A percentile compares a stretch with the other conserved stretches of the same genome.
Conservation (phyloP, 2,888 invertebrate species). For the Acanthosepion lycidas region DNA sequence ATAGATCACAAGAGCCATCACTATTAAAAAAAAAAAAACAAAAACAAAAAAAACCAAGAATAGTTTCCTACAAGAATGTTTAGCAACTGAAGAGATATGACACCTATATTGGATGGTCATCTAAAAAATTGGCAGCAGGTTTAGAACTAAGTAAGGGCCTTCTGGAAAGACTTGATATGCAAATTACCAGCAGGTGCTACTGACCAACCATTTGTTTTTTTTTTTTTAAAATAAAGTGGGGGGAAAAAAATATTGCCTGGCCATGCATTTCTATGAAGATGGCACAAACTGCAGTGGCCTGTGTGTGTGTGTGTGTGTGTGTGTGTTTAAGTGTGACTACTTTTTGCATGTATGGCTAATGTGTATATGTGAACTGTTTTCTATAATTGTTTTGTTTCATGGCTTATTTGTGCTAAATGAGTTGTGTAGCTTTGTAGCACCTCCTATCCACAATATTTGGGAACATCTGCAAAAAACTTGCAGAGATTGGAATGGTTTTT, state of each 20-base stretch:
- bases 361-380: not conserved
- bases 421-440: slow-evolving; percentile 38
- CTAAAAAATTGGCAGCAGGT: not conserved
- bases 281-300: not conserved
- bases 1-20: slow-evolving; percentile 33
- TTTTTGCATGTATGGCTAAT: not conserved
- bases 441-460: slow-evolving; percentile 46
- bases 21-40: not conserved
- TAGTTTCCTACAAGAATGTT: not conserved
- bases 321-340: too few species aligned
- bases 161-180: slow-evolving; percentile 47
- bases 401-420: not conserved
- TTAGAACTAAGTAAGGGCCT: not conserved
- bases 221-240: not conserved
- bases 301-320: not conserved
- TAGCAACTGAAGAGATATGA: not conserved
- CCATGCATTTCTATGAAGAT: not conserved
- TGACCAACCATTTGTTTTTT: not conserved
- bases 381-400: not conserved
- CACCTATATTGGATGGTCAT: not conserved
- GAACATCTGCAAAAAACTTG: slow-evolving; percentile 39
- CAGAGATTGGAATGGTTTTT: slow-evolving; percentile 43
- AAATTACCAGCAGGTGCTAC: slow-evolving; percentile 45
- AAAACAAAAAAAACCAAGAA: not conserved
- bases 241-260: not conserved